These are phyloP conservation scores for Oreotrochilus melanogaster DNA, from an alignment of 2,113 vertebrate genomes.

Conservation along the genomic window DNA sequence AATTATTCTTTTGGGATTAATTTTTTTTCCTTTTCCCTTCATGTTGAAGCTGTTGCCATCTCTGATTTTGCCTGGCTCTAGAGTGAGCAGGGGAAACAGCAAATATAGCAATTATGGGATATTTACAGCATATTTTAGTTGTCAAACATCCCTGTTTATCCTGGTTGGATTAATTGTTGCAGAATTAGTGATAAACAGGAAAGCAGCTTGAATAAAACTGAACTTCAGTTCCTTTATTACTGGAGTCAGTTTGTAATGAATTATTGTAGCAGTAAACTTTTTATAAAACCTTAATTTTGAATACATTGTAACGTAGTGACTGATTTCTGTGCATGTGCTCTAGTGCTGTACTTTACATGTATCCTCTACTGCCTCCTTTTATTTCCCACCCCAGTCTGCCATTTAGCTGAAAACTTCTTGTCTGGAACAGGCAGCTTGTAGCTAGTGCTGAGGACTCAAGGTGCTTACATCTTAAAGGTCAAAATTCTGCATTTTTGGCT, in stretches of 20 bases:
- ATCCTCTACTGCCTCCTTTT: not conserved
- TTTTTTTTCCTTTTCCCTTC: not conserved
- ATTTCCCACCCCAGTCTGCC: no score
- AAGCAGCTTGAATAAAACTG: not conserved
- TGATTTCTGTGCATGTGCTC: not conserved
- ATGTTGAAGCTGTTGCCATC: not conserved
- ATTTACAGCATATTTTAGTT: not conserved
- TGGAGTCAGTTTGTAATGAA: not conserved
- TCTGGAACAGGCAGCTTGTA: not conserved
- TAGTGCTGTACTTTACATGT: not conserved
- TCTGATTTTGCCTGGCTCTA: not conserved
- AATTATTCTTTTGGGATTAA: not conserved
- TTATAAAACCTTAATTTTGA: not conserved
- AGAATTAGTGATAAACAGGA: not conserved
- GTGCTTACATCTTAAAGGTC: not conserved
- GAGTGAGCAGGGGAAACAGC: not conserved
- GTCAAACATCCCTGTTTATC: not conserved
- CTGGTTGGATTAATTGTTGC: accelerated
- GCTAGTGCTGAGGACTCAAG: not conserved
- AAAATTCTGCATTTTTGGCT: not conserved
- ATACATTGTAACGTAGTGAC: not conserved
- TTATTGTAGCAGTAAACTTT: not conserved
- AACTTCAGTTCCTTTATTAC: not conserved
- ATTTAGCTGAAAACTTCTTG: not conserved
- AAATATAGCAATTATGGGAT: not conserved